Evolutionary conservation across 53 echinoderm and acorn worm species (phyloP).

Genomic region (Henricia sp.): DNA sequence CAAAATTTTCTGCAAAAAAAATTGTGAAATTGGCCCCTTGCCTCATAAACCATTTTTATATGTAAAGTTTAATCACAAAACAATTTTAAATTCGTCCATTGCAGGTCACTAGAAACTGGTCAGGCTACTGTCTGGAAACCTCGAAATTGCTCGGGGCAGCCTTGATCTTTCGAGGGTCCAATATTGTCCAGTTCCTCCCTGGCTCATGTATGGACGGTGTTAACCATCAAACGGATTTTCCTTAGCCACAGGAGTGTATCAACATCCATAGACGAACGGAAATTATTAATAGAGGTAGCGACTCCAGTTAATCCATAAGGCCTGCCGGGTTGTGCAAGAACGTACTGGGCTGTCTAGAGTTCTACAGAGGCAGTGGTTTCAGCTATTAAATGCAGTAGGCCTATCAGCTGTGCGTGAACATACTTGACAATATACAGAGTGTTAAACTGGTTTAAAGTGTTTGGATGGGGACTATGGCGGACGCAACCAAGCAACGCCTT

Average conservation of each 20-base stretch:
- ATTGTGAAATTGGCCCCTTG: too few relatives aligned
- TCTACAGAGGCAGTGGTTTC: constrained; percentile 1
- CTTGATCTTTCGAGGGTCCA: constrained; percentile 19
- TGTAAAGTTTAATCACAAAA: too few relatives aligned
- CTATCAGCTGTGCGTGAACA: too few relatives aligned
- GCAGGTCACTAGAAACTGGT: too few relatives aligned
- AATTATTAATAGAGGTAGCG: constrained; percentile 56
- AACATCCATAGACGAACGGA: constrained; percentile 55
- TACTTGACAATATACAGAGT: background rate
- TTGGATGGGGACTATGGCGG: constrained; percentile 46
- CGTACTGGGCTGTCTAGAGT: constrained; percentile 18
- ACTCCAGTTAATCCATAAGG: constrained; percentile 19
- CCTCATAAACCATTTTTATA: too few relatives aligned
- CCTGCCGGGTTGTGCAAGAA: constrained; percentile 35
- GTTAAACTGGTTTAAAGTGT: background rate
- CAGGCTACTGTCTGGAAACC: too few relatives aligned
- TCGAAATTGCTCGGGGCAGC: constrained; percentile 20
- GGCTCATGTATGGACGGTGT: background rate
- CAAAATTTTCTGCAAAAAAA: too few relatives aligned
- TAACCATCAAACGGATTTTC: constrained; percentile 36
- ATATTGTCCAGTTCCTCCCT: constrained; percentile 42
- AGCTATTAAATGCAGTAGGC: too few relatives aligned
- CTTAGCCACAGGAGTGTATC: constrained; percentile 28
- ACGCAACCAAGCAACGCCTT: constrained; percentile 31
- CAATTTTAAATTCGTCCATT: too few relatives aligned